phyloP scores from a whole-genome alignment of 2,797 vertebrate genomes.

The Poecile montanus region DNA sequence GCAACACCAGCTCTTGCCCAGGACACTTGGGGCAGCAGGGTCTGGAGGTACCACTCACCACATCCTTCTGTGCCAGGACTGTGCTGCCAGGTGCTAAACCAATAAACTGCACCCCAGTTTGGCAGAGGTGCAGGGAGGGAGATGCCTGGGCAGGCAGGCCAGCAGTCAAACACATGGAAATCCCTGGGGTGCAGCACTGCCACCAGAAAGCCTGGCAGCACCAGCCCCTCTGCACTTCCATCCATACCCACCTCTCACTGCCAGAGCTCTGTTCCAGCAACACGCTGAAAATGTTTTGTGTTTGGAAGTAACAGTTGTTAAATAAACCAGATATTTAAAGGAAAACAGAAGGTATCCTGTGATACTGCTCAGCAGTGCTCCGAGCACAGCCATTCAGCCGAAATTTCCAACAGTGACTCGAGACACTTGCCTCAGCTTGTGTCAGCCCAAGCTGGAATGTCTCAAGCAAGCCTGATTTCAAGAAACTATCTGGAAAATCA shows the following conservation, averaged over 20 bases:
- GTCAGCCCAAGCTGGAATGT: neutral
- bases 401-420: neutral
- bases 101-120: neutral
- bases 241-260: neutral
- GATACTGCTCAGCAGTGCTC: neutral
- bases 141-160: neutral
- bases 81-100: neutral
- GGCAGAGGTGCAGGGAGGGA: neutral
- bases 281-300: accelerated
- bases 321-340: neutral
- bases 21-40: neutral
- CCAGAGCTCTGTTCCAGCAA: neutral
- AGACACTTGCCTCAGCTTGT: neutral
- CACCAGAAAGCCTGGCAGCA: neutral
- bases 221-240: neutral
- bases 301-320: neutral
- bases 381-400: neutral
- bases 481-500: neutral
- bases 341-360: neutral
- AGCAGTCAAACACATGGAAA: neutral
- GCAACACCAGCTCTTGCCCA: accelerated
- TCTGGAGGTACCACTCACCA: neutral
- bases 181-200: neutral
- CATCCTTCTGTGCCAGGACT: too few relatives aligned
- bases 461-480: neutral